These are phyloP conservation scores for Lampris incognitus DNA, from an alignment of 2,113 vertebrate species.

Conservation along the genomic window DNA sequence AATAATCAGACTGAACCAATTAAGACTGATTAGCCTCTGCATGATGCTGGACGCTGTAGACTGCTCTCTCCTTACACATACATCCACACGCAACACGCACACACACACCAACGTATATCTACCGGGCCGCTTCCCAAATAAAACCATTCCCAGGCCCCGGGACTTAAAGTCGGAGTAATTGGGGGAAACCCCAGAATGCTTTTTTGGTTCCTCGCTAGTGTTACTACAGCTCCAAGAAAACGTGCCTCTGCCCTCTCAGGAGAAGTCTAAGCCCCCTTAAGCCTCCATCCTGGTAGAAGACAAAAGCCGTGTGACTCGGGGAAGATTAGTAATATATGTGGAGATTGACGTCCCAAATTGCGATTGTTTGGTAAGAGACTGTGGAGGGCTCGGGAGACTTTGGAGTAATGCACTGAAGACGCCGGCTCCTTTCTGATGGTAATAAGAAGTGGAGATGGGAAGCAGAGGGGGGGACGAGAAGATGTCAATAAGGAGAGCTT, in stretches of 20 bases:
- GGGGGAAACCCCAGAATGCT: slow-evolving; percentile 20
- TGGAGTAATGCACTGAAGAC: slow-evolving; percentile 57
- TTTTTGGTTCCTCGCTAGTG: slow-evolving; percentile 24
- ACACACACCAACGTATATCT: slow-evolving; percentile 7
- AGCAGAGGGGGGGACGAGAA: slow-evolving; percentile 19
- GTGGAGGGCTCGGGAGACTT: slow-evolving; percentile 62
- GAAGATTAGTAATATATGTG: slow-evolving; percentile 66
- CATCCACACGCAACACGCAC: slow-evolving; percentile 18
- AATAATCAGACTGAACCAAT: slow-evolving; percentile 73
- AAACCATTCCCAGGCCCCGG: slow-evolving; percentile 1
- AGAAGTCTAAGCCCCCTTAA: slow-evolving; percentile 52
- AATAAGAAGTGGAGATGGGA: slow-evolving; percentile 57
- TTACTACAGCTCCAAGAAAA: slow-evolving; percentile 33
- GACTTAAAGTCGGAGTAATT: slow-evolving; percentile 33
- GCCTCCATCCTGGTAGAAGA: slow-evolving; percentile 52
- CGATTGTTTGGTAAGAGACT: slow-evolving; percentile 72
- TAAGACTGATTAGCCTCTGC: slow-evolving; percentile 67
- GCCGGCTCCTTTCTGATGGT: slow-evolving; percentile 71
- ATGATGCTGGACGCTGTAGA: slow-evolving; percentile 36
- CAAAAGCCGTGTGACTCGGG: slow-evolving; percentile 58
- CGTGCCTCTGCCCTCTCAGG: slow-evolving; percentile 31
- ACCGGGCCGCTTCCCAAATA: slow-evolving; percentile 27
- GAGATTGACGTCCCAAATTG: slow-evolving; percentile 71
- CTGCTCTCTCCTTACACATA: slow-evolving; percentile 32
- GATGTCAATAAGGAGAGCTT: slow-evolving; percentile 61